Conservation (phyloP, 1,140 invertebrate species). For the Drosophila micromelanica region DNA sequence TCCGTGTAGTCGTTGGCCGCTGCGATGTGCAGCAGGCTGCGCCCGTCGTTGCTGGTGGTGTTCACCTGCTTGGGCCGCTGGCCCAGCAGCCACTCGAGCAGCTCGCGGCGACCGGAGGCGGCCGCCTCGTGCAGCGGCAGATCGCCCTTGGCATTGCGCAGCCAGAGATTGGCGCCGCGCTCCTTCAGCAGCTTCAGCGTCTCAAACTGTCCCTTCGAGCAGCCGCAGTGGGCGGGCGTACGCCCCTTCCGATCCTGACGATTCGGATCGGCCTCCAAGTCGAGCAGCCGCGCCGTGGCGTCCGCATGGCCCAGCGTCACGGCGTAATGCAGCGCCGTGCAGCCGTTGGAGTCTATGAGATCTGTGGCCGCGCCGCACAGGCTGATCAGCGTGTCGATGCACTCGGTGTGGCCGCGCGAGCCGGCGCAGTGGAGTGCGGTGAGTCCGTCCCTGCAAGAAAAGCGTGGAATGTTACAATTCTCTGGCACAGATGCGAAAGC, state of each 20-base stretch:
- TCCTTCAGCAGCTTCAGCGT: slow-evolving; percentile 87
- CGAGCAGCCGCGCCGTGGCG: slow-evolving; percentile 94
- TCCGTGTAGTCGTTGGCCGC: slow-evolving; percentile 97
- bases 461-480: background rate
- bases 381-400: slow-evolving; percentile 95
- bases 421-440: slow-evolving; percentile 98
- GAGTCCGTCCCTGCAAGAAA: slow-evolving; percentile 88
- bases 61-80: slow-evolving; percentile 93
- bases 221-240: slow-evolving; percentile 92
- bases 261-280: slow-evolving; percentile 95
- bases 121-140: slow-evolving; percentile 97
- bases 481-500: background rate
- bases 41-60: slow-evolving; percentile 95
- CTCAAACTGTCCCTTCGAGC: slow-evolving; percentile 95
- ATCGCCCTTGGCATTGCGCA: slow-evolving; percentile 96
- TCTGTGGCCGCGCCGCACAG: slow-evolving; percentile 95
- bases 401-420: slow-evolving; percentile 96
- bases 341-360: slow-evolving; percentile 94
- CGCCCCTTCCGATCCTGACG: slow-evolving; percentile 96
- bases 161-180: slow-evolving; percentile 95
- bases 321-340: slow-evolving; percentile 98
- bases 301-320: slow-evolving; percentile 98
- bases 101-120: slow-evolving; percentile 93
- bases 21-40: slow-evolving; percentile 96
- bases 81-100: slow-evolving; percentile 93